phyloP scores from a whole-genome alignment of 2,113 vertebrate species.

The Nestor notabilis region DNA sequence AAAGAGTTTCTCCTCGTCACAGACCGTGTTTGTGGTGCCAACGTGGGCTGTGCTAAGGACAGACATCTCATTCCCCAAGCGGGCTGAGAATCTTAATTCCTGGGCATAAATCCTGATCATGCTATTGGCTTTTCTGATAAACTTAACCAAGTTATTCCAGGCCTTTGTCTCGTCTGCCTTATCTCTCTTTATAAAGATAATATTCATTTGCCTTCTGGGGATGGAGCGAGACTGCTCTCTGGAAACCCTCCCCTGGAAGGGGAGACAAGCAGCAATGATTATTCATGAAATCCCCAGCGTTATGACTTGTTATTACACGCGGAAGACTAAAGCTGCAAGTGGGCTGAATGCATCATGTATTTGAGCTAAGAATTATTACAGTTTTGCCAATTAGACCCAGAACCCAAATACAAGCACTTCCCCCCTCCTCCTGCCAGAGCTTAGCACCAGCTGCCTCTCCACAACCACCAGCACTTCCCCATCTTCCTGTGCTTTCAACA shows the following conservation, averaged over 20 bases:
- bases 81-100: neutral
- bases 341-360: neutral
- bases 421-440: neutral
- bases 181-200: neutral
- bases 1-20: neutral
- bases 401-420: neutral
- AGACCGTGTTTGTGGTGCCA: neutral
- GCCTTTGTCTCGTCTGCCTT: neutral
- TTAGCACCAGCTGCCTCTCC: neutral
- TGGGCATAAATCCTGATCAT: neutral
- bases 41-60: neutral
- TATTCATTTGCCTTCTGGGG: neutral
- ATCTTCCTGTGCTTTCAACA: neutral
- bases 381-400: neutral
- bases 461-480: neutral
- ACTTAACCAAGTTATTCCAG: neutral
- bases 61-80: neutral
- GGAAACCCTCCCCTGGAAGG: neutral
- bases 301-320: neutral
- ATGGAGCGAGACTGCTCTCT: neutral
- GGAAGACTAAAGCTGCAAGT: neutral
- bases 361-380: neutral
- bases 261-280: neutral
- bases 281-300: neutral
- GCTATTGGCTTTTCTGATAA: neutral